Base-by-base conservation (phyloP, 2,797 vertebrate genomes). In the Phrynocephalus forsythii region DNA sequence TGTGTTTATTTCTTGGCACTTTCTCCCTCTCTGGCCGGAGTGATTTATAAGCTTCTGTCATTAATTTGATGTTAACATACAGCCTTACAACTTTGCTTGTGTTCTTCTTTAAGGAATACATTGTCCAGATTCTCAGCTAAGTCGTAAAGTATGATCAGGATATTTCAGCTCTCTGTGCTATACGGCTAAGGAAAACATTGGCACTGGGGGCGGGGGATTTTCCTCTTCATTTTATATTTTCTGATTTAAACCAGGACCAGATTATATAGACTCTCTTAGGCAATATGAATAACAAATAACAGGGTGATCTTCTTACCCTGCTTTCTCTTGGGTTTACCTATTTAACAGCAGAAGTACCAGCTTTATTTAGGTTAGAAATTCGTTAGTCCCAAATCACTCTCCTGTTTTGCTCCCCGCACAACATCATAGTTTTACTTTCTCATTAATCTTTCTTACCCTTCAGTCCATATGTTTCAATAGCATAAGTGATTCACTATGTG, bases 1-100 rank as follows among this genome's bases (percentile, higher is more conserved):
- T 2, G 28, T 68, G 60, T 87, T 92, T 87, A 84, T 0, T 38
- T 7, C 71, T 72, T 86, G 77, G 66, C 85, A 86, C 50, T 71
- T 60, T 77, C 60, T 28, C 6, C 20, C 26, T 79, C 89, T 81
- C 78, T 83, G 56, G 79, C n/a, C 60, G 73, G 10, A 18, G 5
- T 80, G 78, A 79, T 84, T 87, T 68, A 72, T 22, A 83, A n/a
- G 87, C 56, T 86, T 1, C 73, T 78, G 3, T 2, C 84, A 72
- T 69, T 56, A 75, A 30, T 73, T 15, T 72, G 89, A 90, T 78
- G 82, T 76, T 76, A 26, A 28, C 3, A 78, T 0, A 67, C 30
- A 84, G 56, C 72, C 33, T 60, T 79, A 73, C 69, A 86, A 16
- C n/a, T 87, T 80, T 50, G n/a, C 68, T 10, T 11, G 9, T 44